Evolutionary conservation across 92 coral and sea anemone species (phyloP).

Genomic region (Zoanthus gigantus): DNA sequence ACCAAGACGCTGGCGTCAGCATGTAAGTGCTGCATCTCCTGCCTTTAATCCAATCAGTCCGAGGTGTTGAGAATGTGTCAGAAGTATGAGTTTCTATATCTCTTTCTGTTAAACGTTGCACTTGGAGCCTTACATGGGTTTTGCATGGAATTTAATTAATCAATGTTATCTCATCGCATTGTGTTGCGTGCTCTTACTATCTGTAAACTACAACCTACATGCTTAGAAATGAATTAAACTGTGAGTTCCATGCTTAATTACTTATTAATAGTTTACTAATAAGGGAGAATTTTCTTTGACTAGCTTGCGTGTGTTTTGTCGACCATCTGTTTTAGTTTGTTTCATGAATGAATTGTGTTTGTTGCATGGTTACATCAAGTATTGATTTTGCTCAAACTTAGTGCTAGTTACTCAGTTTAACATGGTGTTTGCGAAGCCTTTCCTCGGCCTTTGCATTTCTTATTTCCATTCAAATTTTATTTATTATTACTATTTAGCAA

Average conservation of each 20-base stretch:
- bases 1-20: conserved; percentile 36
- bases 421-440: too few species aligned
- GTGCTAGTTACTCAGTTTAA: too few species aligned
- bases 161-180: not conserved
- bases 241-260: not conserved
- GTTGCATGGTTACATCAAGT: too few species aligned
- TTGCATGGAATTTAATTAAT: conserved; percentile 6
- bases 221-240: conserved; percentile 4
- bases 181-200: not conserved
- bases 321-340: not conserved
- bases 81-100: not conserved
- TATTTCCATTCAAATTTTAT: too few species aligned
- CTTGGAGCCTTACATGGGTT: not conserved
- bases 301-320: not conserved
- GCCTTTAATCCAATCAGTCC: not conserved
- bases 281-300: not conserved
- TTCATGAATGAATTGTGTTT: too few species aligned
- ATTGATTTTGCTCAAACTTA: too few species aligned
- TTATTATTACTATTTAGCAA: too few species aligned
- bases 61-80: not conserved
- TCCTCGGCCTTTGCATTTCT: too few species aligned
- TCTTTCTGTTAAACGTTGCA: not conserved
- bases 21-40: conserved; percentile 47
- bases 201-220: conserved; percentile 15
- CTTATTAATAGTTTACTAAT: not conserved